These are phyloP conservation scores for Pyrocoelia pectoralis DNA, from an alignment of 2,888 invertebrate species.

Conservation along the genomic window DNA sequence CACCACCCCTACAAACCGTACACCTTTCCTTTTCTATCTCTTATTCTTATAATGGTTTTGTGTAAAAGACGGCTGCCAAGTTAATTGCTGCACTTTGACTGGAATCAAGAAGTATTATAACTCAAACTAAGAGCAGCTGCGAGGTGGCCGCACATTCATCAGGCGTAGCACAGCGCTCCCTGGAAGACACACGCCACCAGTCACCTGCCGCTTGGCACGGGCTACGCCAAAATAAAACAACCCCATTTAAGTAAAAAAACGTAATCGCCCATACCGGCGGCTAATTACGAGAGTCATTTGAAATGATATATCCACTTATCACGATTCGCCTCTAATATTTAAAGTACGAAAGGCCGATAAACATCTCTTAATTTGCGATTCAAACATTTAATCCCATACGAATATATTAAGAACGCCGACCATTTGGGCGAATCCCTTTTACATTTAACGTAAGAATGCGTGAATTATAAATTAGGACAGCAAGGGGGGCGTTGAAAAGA, in stretches of 20 bases:
- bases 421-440: too few species aligned
- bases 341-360: too few species aligned
- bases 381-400: too few species aligned
- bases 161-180: constrained; percentile 42
- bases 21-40: constrained; percentile 29
- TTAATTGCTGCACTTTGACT: constrained; percentile 46
- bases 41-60: constrained; percentile 1
- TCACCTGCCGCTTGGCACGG: constrained; percentile 54
- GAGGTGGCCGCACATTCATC: constrained; percentile 46
- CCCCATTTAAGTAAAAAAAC: constrained; percentile 40
- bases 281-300: constrained; percentile 27
- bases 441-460: too few species aligned
- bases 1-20: constrained; percentile 54
- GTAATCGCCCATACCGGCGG: constrained; percentile 22
- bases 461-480: too few species aligned
- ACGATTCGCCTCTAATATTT: too few species aligned
- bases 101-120: constrained; percentile 40
- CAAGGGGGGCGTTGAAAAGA: too few species aligned
- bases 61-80: constrained; percentile 41
- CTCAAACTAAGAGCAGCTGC: constrained; percentile 42
- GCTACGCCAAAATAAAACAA: constrained; percentile 47
- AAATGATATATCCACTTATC: background rate
- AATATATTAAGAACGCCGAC: too few species aligned
- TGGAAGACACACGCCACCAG: constrained; percentile 64
- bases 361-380: too few species aligned